These are phyloP conservation scores for Erebia ligea DNA, from an alignment of 2,888 invertebrate species.

Conservation along the genomic window DNA sequence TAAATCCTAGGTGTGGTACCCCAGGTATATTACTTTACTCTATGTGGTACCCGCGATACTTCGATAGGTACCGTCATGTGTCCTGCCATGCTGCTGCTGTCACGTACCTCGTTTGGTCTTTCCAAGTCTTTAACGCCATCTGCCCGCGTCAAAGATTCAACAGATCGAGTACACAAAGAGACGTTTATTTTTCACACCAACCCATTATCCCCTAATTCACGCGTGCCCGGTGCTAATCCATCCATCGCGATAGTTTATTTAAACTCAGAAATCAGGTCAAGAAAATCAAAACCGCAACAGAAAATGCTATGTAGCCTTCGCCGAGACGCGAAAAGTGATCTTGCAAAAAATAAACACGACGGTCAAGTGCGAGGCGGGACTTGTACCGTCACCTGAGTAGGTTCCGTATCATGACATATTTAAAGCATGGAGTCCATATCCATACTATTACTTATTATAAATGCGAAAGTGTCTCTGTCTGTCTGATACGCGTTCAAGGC, in stretches of 20 bases:
- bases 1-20: too few species aligned
- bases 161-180: conserved; percentile 29
- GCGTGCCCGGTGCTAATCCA: conserved; percentile 63
- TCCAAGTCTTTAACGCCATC: conserved; percentile 10
- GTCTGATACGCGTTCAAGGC: too few species aligned
- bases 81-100: neutral
- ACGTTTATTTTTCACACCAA: conserved; percentile 35
- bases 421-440: too few species aligned
- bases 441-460: too few species aligned
- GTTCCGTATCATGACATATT: too few species aligned
- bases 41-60: too few species aligned
- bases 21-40: too few species aligned
- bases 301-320: conserved; percentile 63
- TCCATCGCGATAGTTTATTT: conserved; percentile 70
- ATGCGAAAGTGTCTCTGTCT: too few species aligned
- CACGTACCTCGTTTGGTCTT: neutral
- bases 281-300: conserved; percentile 71
- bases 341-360: conserved; percentile 33
- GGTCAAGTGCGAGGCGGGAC: too few species aligned
- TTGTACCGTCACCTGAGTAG: too few species aligned
- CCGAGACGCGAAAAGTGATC: conserved; percentile 42
- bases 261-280: conserved; percentile 73
- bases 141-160: conserved; percentile 25
- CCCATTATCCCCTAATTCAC: conserved; percentile 49
- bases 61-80: too few species aligned